Evolutionary conservation across 2,888 invertebrate genomes (phyloP).

Genomic region (Atherix ibis): DNA sequence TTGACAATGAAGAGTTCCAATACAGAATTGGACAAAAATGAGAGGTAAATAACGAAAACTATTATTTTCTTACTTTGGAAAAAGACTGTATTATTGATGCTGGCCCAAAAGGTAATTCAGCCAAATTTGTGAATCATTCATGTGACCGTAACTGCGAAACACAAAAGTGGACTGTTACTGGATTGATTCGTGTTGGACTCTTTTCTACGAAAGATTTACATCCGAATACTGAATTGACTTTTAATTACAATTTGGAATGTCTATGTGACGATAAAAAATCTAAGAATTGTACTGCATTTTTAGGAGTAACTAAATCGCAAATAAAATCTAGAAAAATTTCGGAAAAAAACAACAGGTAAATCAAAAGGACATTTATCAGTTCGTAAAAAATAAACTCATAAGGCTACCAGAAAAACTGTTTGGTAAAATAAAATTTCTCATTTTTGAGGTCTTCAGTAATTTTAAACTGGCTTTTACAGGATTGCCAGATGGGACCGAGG

Average conservation of each 20-base stretch:
- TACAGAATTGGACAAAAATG: slow-evolving; percentile 64
- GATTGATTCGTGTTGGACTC: slow-evolving; percentile 75
- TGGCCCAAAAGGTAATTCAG: slow-evolving; percentile 80
- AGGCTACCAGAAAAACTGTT: too few species aligned
- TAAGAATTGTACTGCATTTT: too few species aligned
- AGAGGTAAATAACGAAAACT: slow-evolving; percentile 75
- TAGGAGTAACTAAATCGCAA: too few species aligned
- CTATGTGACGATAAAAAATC: slow-evolving; percentile 68
- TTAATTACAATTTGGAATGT: slow-evolving; percentile 84
- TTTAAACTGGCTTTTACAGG: too few species aligned
- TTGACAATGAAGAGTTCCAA: slow-evolving; percentile 77
- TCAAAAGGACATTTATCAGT: too few species aligned
- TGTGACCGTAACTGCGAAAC: slow-evolving; percentile 92
- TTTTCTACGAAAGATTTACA: slow-evolving; percentile 71
- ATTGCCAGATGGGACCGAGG: too few species aligned
- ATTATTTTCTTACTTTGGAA: slow-evolving; percentile 86
- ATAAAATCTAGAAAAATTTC: too few species aligned
- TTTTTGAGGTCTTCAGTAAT: too few species aligned
- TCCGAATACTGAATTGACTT: slow-evolving; percentile 75
- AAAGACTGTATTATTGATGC: slow-evolving; percentile 87
- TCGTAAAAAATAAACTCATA: too few species aligned
- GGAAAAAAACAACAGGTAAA: too few species aligned
- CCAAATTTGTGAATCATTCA: slow-evolving; percentile 84
- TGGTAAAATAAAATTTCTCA: too few species aligned
- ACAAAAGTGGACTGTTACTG: slow-evolving; percentile 91